phyloP scores from a whole-genome alignment of 64 coral and sea anemone species.

The Acropora tenuis region DNA sequence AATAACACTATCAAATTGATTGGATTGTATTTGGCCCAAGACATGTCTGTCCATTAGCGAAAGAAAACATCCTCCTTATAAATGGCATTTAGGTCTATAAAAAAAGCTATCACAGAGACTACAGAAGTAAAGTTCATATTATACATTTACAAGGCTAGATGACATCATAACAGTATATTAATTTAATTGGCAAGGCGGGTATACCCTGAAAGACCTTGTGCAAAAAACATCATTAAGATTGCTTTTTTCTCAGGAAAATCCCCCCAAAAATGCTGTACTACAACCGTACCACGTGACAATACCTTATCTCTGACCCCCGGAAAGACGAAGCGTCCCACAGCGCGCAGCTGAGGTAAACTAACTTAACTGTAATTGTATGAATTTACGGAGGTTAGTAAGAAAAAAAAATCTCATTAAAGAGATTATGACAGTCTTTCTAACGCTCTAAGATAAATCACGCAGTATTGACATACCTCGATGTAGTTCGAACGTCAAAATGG shows the following conservation, averaged over 20 bases:
- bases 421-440: too few species aligned
- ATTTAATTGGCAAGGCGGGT: not conserved
- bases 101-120: not conserved
- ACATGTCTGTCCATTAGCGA: not conserved
- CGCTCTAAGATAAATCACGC: too few species aligned
- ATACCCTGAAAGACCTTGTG: not conserved
- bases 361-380: not conserved
- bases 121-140: not conserved
- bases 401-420: too few species aligned
- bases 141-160: not conserved
- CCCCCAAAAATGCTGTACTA: not conserved
- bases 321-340: not conserved
- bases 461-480: too few species aligned
- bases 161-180: not conserved
- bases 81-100: not conserved
- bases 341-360: not conserved
- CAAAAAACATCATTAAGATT: not conserved
- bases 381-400: not conserved
- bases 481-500: too few species aligned
- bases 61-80: not conserved
- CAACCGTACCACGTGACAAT: not conserved
- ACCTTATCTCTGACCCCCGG: not conserved
- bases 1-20: not conserved
- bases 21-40: not conserved
- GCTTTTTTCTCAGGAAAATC: slow-evolving; percentile 13